These are phyloP conservation scores for Schrankia costaestrigalis DNA, from an alignment of 2,888 invertebrate genomes.

Conservation along the genomic window DNA sequence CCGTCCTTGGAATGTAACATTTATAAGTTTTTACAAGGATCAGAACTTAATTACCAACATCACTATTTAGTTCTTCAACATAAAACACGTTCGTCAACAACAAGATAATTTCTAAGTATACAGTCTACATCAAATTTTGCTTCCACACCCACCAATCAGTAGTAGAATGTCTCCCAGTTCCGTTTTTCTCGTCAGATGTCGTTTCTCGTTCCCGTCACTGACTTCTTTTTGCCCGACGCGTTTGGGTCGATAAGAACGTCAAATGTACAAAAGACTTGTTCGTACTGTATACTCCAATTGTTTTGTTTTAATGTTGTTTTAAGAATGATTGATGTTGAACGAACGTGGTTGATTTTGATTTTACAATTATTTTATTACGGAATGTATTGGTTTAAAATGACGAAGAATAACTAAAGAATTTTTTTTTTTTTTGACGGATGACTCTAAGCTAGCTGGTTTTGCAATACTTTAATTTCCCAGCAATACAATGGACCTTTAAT, in stretches of 20 bases:
- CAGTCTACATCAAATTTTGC: slow-evolving; percentile 13
- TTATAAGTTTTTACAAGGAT: no score
- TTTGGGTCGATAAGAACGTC: slow-evolving; percentile 42
- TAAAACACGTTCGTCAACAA: no score
- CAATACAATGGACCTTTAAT: no score
- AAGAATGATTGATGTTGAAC: slow-evolving; percentile 18
- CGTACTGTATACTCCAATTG: slow-evolving; percentile 17
- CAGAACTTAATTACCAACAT: no score
- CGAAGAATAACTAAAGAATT: no score
- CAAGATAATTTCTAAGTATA: slow-evolving; percentile 2
- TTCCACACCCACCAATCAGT: slow-evolving; percentile 20
- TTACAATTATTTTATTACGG: neutral
- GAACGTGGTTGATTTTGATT: neutral
- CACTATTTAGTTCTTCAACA: no score
- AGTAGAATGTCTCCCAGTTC: slow-evolving; percentile 26
- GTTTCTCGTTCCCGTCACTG: slow-evolving; percentile 14
- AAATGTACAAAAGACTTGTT: slow-evolving; percentile 26
- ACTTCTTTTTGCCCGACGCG: slow-evolving; percentile 29
- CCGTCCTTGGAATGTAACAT: no score
- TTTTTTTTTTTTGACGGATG: no score
- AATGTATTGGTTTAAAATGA: neutral
- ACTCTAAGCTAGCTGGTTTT: no score
- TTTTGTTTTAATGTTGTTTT: slow-evolving; percentile 29
- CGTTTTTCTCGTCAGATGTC: slow-evolving; percentile 34
- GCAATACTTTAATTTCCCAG: no score